Evolutionary conservation across 2,888 invertebrate genomes (phyloP).

Genomic region (Charanyca ferruginea): DNA sequence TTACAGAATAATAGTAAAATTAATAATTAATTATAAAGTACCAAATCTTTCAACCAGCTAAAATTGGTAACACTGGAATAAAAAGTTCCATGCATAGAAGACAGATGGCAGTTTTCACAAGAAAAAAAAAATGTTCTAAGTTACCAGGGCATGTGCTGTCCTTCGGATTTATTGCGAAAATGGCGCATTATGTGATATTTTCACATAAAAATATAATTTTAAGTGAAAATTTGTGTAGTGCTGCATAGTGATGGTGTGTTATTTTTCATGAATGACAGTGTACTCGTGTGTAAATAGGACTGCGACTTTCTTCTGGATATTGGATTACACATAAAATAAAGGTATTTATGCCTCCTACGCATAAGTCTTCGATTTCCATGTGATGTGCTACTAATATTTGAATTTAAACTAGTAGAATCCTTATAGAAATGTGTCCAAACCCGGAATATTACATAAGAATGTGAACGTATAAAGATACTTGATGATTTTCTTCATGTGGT

Average conservation of each 20-base stretch:
- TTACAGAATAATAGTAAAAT: too few relatives aligned
- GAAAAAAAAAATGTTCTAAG: too few relatives aligned
- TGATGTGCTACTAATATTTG: conserved; percentile 58
- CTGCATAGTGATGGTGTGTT: conserved; percentile 88
- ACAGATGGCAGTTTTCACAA: too few relatives aligned
- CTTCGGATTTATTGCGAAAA: conserved; percentile 89
- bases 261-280: conserved; percentile 88
- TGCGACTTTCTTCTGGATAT: conserved; percentile 89
- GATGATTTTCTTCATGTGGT: conserved; percentile 56
- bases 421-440: conserved; percentile 54
- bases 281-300: conserved; percentile 87
- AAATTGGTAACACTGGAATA: too few relatives aligned
- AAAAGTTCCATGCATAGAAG: too few relatives aligned
- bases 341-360: conserved; percentile 89
- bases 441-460: conserved; percentile 86
- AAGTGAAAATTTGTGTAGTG: conserved; percentile 90
- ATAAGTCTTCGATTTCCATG: conserved; percentile 70
- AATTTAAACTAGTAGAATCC: conserved; percentile 46
- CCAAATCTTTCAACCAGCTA: too few relatives aligned
- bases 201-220: conserved; percentile 86
- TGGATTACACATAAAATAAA: conserved; percentile 90
- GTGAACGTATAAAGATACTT: conserved; percentile 66
- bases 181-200: conserved; percentile 90
- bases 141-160: too few relatives aligned
- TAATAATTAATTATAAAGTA: too few relatives aligned